phyloP scores from a whole-genome alignment of 2,113 vertebrate genomes.

The Megalops atlanticus region DNA sequence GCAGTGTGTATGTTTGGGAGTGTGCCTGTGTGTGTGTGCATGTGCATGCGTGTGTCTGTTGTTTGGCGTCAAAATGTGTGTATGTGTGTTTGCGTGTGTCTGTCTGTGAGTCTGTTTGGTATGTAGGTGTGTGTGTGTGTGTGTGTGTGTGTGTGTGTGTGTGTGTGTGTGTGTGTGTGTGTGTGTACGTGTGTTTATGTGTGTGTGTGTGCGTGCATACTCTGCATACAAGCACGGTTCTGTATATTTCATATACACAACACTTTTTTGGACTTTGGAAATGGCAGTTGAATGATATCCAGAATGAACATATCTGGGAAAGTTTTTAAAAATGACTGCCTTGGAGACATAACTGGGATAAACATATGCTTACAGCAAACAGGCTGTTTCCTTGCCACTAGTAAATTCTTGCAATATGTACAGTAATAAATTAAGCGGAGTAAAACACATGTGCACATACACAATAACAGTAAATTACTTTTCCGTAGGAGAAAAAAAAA shows the following conservation, averaged over 20 bases:
- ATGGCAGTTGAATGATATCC: not conserved
- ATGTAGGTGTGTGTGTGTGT: not conserved
- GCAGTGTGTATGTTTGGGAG: constrained; percentile 14
- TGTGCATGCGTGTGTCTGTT: not conserved
- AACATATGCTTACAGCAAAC: not conserved
- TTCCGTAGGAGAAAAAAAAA: not conserved
- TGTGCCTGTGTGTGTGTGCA: not conserved
- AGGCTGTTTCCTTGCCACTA: not conserved
- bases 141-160: not conserved
- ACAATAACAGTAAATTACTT: not conserved
- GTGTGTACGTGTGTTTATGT: not conserved
- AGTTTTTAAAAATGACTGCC: not conserved
- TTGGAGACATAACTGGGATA: not conserved
- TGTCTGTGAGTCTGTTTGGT: no score
- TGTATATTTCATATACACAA: no score
- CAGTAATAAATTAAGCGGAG: not conserved
- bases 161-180: not conserved
- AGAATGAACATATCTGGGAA: not conserved
- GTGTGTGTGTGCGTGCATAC: no score
- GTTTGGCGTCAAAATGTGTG: not conserved
- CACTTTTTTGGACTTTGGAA: not conserved
- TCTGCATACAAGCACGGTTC: no score
- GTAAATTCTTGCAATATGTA: not conserved
- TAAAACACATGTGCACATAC: not conserved
- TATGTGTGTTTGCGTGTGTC: no score